Evolutionary conservation across 1,140 invertebrate genomes (phyloP), one percentile per base, ranked within the genome.

Genomic region (Mamestra configurata): DNA sequence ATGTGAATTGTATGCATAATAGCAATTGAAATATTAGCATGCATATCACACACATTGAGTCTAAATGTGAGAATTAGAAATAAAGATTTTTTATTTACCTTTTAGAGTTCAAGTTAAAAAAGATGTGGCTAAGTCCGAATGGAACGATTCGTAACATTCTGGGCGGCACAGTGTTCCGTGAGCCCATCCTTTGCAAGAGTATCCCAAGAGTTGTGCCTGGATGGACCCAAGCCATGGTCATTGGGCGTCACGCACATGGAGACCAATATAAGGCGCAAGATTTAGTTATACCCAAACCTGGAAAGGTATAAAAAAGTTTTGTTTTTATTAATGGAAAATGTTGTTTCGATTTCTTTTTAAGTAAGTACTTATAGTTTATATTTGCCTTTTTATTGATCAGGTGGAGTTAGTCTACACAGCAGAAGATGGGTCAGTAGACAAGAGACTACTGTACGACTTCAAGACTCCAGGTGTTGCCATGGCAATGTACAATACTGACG

Each of bases 251-350:
- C 92, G 98, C 98, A 22, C 97, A 97, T 92, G 98, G 98, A 43
- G 98, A 99, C 94, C 98, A 98, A 93, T 99, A 99, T 95, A 98
- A 98, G 94, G 98, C 98, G 0, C 97, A 97, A 81, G 98, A 99
- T 94, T 95, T 97, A 84, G 97, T 98, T 43, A 95, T 98, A 46
- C 92, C 96, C 37, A 96, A 95, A 88, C 97, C 97, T 49, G 97
- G 98, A 76, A 97, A 96, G 93, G 96, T 97, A 83, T n/a, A n/a
- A n/a, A n/a, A n/a, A n/a, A n/a, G n/a, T n/a, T n/a, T n/a, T n/a
- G n/a, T n/a, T n/a, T n/a, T n/a, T n/a, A n/a, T n/a, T n/a, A n/a
- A n/a, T n/a, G n/a, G n/a, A n/a, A n/a, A n/a, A n/a, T n/a, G n/a
- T n/a, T n/a, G n/a, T n/a, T n/a, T n/a, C n/a, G n/a, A n/a, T n/a